Percentiles rank a stretch among this genome's conserved stretches.
These are phyloP conservation scores for Cerastis rubricosa DNA, from an alignment of 2,888 invertebrate species.

Conservation along the genomic window DNA sequence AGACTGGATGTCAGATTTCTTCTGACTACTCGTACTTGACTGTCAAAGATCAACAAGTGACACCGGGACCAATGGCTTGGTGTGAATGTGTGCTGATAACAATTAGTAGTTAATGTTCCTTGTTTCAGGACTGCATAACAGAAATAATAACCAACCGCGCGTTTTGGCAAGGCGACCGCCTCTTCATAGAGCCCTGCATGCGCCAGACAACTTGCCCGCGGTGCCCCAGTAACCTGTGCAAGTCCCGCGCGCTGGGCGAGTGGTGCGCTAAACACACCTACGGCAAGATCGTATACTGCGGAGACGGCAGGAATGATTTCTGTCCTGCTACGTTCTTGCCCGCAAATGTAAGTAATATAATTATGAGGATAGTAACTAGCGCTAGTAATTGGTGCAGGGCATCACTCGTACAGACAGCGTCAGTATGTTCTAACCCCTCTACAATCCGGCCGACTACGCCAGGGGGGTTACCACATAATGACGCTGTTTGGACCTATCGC, in stretches of 20 bases:
- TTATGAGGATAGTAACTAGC: background rate
- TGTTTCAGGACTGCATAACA: constrained; percentile 79
- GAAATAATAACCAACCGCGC: constrained; percentile 83
- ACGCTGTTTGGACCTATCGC: too few species aligned
- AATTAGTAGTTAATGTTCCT: background rate
- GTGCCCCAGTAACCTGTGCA: constrained; percentile 86
- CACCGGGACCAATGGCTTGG: too few species aligned
- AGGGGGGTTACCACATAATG: too few species aligned
- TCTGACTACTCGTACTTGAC: too few species aligned
- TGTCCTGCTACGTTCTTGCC: constrained; percentile 82
- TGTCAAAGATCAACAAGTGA: too few species aligned
- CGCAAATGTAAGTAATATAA: constrained; percentile 74
- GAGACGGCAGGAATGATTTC: constrained; percentile 86
- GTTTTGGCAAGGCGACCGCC: constrained; percentile 80
- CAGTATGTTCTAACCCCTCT: too few species aligned
- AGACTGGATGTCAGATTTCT: too few species aligned
- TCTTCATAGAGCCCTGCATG: constrained; percentile 87
- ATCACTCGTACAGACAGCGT: too few species aligned
- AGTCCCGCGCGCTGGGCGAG: constrained; percentile 81
- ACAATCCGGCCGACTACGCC: too few species aligned
- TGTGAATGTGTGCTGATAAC: too few species aligned
- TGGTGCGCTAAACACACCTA: constrained; percentile 71
- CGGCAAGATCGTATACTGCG: constrained; percentile 75
- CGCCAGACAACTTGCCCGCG: constrained; percentile 77
- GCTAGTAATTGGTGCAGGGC: background rate